Percentiles rank a stretch among this genome's conserved stretches.
Evolutionary conservation across 2,113 vertebrate genomes (phyloP).

Genomic region (Heliornis fulica): DNA sequence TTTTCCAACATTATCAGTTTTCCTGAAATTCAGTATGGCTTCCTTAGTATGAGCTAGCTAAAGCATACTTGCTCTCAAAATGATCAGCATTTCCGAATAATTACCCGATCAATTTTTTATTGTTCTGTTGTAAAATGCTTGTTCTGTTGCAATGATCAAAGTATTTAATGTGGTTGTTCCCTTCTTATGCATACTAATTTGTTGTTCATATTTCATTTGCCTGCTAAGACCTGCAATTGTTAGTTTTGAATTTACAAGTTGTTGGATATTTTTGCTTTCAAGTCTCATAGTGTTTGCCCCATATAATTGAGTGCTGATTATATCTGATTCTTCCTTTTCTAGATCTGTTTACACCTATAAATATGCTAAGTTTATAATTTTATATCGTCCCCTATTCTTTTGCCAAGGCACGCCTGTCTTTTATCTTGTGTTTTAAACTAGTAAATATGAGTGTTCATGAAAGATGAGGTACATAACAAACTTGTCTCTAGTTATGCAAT

Average conservation of each 20-base stretch:
- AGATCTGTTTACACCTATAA: slow-evolving; percentile 31
- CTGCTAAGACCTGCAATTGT: slow-evolving; percentile 19
- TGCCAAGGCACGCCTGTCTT: neutral
- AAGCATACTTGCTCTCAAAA: neutral
- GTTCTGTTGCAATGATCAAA: neutral
- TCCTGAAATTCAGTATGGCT: neutral
- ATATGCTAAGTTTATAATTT: slow-evolving; percentile 9
- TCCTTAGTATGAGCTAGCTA: neutral
- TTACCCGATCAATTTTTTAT: neutral
- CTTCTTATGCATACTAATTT: slow-evolving; percentile 4
- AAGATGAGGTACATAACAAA: slow-evolving; percentile 6
- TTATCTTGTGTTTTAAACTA: slow-evolving; percentile 17
- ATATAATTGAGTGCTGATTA: neutral
- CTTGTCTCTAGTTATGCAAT: slow-evolving; percentile 31
- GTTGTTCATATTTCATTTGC: slow-evolving; percentile 1
- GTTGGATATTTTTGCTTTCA: slow-evolving; percentile 49
- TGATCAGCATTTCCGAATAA: neutral
- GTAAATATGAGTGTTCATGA: slow-evolving; percentile 5
- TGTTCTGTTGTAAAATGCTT: neutral
- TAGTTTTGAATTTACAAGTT: slow-evolving; percentile 20
- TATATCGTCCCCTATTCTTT: slow-evolving; percentile 14
- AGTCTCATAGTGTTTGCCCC: neutral
- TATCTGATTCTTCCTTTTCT: slow-evolving; percentile 8
- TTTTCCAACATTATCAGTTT: slow-evolving; percentile 25
- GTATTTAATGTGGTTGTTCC: neutral